Percentiles rank a stretch among this genome's conserved stretches.
Conservation (phyloP, 1,140 invertebrate genomes). For the Cotesia chilonis region DNA sequence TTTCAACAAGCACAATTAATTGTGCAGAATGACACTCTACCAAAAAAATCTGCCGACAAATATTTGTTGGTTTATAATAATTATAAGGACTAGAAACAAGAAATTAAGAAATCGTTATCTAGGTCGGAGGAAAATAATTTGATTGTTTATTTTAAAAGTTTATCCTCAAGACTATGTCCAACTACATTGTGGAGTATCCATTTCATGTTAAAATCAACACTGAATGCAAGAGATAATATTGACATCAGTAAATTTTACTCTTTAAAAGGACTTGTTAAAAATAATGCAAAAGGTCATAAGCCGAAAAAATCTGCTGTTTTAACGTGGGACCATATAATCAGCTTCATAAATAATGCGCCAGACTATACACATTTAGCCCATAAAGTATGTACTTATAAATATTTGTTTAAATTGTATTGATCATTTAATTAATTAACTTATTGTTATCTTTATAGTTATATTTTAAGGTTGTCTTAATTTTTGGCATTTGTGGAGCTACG, state of each 20-base stretch:
- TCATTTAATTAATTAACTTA: no score
- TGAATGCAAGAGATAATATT: slow-evolving; percentile 26
- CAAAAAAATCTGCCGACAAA: neutral
- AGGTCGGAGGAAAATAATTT: neutral
- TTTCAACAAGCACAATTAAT: no score
- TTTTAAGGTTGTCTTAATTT: no score
- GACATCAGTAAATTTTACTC: slow-evolving; percentile 30
- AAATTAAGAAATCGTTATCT: neutral
- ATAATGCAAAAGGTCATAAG: slow-evolving; percentile 31
- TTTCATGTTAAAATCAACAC: slow-evolving; percentile 20
- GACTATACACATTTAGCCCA: slow-evolving; percentile 30
- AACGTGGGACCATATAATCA: slow-evolving; percentile 23
- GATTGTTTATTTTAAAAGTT: neutral
- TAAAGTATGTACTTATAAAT: slow-evolving; percentile 33
- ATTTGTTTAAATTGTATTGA: neutral
- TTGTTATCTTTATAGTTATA: no score
- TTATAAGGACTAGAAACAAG: neutral
- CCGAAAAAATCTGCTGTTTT: slow-evolving; percentile 32
- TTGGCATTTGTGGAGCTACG: no score
- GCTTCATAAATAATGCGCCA: slow-evolving; percentile 28
- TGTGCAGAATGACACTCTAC: no score
- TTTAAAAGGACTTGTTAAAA: slow-evolving; percentile 35
- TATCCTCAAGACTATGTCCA: neutral
- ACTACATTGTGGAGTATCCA: neutral
- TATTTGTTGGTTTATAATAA: neutral